Conservation (phyloP, 2,797 vertebrate species). For the Channallabes apus region DNA sequence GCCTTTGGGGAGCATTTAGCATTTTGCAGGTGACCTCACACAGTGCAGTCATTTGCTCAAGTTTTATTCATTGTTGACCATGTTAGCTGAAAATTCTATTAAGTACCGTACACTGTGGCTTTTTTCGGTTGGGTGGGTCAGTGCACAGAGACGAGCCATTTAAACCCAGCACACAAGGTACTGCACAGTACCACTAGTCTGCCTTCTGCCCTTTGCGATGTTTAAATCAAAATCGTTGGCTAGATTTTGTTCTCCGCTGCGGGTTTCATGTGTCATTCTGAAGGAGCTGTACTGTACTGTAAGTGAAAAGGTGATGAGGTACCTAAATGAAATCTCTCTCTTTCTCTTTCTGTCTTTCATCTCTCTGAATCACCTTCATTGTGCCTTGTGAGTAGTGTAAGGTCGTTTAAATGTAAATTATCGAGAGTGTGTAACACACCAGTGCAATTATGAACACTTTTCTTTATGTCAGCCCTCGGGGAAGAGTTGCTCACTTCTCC, state of each 20-base stretch:
- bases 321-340: conserved; percentile 53
- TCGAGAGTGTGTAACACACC: conserved; percentile 66
- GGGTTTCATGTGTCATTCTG: neutral
- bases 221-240: neutral
- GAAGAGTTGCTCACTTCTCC: conserved; percentile 4
- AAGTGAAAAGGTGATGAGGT: neutral
- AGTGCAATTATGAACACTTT: conserved; percentile 60
- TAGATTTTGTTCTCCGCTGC: neutral
- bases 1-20: neutral
- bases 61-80: conserved; percentile 11
- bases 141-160: neutral
- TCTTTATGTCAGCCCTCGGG: conserved; percentile 54
- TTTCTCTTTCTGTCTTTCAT: neutral
- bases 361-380: neutral
- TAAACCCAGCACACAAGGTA: neutral
- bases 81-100: neutral
- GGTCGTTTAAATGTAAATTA: conserved; percentile 39
- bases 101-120: neutral
- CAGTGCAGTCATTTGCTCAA: neutral
- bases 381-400: neutral
- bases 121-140: neutral
- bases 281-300: neutral
- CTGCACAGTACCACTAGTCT: neutral
- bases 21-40: neutral
- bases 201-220: neutral